A percentile compares a stretch with the other conserved stretches of the same genome.
Conservation (phyloP, 1,140 invertebrate species). For the Heliconius hermathena region DNA sequence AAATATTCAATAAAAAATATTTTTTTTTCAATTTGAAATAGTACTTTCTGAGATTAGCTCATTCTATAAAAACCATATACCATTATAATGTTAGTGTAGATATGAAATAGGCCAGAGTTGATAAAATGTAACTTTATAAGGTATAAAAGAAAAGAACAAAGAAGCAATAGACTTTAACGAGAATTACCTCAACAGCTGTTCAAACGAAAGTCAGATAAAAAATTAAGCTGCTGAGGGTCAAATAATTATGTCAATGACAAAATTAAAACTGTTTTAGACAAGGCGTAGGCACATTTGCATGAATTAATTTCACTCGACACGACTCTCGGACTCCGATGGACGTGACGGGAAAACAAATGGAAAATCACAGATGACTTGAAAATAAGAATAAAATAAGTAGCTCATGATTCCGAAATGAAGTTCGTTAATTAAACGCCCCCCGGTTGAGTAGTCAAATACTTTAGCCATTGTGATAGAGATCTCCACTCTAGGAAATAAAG, state of each 20-base stretch:
- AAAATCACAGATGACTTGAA: constrained; percentile 29
- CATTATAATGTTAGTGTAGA: too few relatives aligned
- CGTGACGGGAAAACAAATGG: constrained; percentile 32
- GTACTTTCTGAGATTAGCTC: too few relatives aligned
- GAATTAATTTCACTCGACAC: constrained; percentile 32
- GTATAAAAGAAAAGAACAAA: not conserved
- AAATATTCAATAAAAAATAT: too few relatives aligned
- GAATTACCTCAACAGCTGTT: not conserved
- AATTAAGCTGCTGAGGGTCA: constrained; percentile 7
- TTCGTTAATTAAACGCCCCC: too few relatives aligned
- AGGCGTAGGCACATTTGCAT: not conserved
- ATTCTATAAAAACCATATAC: too few relatives aligned
- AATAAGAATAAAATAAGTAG: constrained; percentile 29
- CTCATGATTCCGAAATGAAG: too few relatives aligned
- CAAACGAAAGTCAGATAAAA: not conserved
- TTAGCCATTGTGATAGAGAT: too few relatives aligned
- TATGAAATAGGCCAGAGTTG: too few relatives aligned
- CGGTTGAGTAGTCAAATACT: too few relatives aligned
- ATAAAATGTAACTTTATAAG: too few relatives aligned
- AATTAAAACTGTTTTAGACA: constrained; percentile 28
- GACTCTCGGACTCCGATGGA: constrained; percentile 14
- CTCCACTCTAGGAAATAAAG: too few relatives aligned
- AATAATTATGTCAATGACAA: constrained; percentile 24
- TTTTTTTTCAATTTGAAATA: too few relatives aligned
- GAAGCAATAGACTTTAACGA: not conserved